Base-by-base conservation (phyloP, 1,140 invertebrate genomes). In the Hycleus phaleratus region DNA sequence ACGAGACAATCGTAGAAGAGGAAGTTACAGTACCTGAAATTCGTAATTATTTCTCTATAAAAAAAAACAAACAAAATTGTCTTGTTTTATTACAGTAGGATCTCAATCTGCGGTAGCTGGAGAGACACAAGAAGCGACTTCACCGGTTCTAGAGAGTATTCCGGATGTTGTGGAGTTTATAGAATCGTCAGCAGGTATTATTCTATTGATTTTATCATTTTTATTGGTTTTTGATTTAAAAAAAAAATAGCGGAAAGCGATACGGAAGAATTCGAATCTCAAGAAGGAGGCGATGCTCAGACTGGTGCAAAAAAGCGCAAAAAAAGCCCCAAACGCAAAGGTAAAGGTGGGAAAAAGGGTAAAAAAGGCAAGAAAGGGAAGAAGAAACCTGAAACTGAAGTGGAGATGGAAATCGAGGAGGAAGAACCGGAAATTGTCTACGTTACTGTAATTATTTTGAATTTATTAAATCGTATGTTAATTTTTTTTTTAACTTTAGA, bases 401-500 rank as follows among this genome's bases (percentile, higher is more conserved):
- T 12, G 18, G 43, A 46, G 46, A 46, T 56, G 18, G 48, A 52
- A 64, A 75, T 79, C 62, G 77, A 75, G 8, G 76, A 79, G 60
- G 77, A 77, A 24, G 77, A 76, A 38, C 61, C 74, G 24, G 74
- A 79, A 63, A 78, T 72, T 61, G 76, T 77, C 54, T 75, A 74
- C 11, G 72, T 81, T 1, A 75, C 75, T 43, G 80, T 84, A 71
- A 74, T 78, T 68, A 44, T 3, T 43, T 9, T n/a, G 8, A 8
- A 4, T 11, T 52, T 40, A 7, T 8, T 32, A 49, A 38, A 7
- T 49, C 32, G 9, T 24, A 11, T 8, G 12, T 0, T 26, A 48
- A 1, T 11, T 5, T 11, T 40, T 40, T 40, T 45, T 44, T 48
- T 56, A 11, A 42, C 54, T 61, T 38, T 67, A 86, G 84, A 81